Base-by-base conservation (phyloP, 1,140 invertebrate genomes). In the Acromyrmex charruanus region DNA sequence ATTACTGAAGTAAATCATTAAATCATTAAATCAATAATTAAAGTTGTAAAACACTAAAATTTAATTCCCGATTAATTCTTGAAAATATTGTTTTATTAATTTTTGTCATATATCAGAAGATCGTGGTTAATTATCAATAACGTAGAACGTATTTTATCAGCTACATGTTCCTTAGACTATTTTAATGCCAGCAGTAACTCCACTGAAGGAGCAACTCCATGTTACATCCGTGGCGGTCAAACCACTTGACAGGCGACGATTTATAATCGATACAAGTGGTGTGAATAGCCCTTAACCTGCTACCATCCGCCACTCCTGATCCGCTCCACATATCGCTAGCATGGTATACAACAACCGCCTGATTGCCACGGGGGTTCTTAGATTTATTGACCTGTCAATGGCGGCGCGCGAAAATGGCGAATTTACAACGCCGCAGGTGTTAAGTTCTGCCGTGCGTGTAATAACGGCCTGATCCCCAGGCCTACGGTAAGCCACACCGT, bases 381-480 rank as follows among this genome's bases (percentile, higher is more conserved):
- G 92, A 94, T 94, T 94, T 94, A 94, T 94, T 93, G 91, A 94
- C 93, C 94, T 92, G 89, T 93, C 92, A 94, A 94, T 92, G 91
- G 87, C 81, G 90, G 90, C 90, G 88, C 91, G 92, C 91, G 89
- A 93, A 94, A 93, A 93, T 88, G 89, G 90, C 90, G 90, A 94
- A 93, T 92, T 91, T 92, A 92, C 93, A 92, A 93, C 93, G 91
- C 92, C 91, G 92, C 94, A 94, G 94, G 94, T 94, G 94, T 94
- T 92, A 93, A 93, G 92, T 93, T 93, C 88, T 69, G 85, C 89
- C 86, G 88, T 88, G 92, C 89, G 89, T 88, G 87, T 92, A 92
- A 92, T 92, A 91, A 92, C 89, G 87, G 89, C 85, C 89, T 88
- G 85, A 89, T 88, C 77, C 58, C 81, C 89, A 16, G 87, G 86